phyloP scores from a whole-genome alignment of 2,888 invertebrate genomes.

The Morpho deidamia region DNA sequence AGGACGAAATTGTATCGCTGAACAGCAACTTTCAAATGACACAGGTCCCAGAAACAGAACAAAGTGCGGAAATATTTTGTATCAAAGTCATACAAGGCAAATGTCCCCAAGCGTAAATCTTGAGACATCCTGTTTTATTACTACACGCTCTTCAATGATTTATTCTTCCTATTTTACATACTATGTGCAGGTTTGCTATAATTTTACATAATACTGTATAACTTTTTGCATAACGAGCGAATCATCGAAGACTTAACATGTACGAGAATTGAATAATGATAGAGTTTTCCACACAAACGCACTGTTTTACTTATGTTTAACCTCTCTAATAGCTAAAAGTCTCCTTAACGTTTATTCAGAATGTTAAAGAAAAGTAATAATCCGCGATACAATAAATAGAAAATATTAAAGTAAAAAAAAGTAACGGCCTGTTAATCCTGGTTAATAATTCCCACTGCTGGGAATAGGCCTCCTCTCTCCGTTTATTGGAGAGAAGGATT shows the following conservation, averaged over 20 bases:
- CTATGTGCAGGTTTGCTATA: constrained; percentile 3
- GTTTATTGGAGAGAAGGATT: no score
- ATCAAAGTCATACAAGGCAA: constrained; percentile 6
- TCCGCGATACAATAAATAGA: no score
- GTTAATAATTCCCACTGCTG: no score
- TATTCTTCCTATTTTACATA: constrained; percentile 7
- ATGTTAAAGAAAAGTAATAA: no score
- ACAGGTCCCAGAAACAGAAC: neutral
- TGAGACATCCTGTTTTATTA: constrained; percentile 6
- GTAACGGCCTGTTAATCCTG: no score
- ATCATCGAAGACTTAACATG: neutral
- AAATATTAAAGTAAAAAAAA: no score
- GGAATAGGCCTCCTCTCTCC: no score
- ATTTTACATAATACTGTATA: constrained; percentile 5
- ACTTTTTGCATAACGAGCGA: constrained; percentile 2
- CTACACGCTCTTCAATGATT: constrained; percentile 6
- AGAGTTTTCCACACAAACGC: no score
- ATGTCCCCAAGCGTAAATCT: constrained; percentile 1
- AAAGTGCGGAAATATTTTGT: neutral
- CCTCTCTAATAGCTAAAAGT: no score
- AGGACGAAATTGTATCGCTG: no score
- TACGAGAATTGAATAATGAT: neutral
- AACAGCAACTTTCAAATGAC: neutral
- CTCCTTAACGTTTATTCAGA: no score
- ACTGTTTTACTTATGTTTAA: no score